Conservation (phyloP, 1,140 invertebrate genomes). For the Drosophila sproati region DNA sequence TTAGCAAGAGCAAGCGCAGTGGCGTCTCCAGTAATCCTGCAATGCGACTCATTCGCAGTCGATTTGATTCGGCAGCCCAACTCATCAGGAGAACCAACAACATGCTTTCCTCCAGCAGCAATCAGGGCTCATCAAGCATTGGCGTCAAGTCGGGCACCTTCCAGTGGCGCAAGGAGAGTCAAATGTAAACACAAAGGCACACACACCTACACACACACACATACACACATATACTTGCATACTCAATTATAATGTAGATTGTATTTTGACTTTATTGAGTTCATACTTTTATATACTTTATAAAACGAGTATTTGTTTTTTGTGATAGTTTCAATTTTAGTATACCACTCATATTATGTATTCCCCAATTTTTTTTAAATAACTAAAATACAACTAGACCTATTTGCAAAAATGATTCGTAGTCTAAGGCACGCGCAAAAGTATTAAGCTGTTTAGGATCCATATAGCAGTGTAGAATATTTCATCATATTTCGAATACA, state of each 20-base stretch:
- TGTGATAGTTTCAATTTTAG: constrained; percentile 83
- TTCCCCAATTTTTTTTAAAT: constrained; percentile 52
- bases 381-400: constrained; percentile 59
- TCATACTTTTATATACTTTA: constrained; percentile 55
- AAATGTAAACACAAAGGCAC: constrained; percentile 69
- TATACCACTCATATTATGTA: constrained; percentile 59
- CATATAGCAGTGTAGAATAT: constrained; percentile 35
- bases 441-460: constrained; percentile 60
- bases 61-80: constrained; percentile 88
- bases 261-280: constrained; percentile 51
- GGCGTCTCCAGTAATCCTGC: constrained; percentile 97
- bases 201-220: not conserved
- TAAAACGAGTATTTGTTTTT: constrained; percentile 73
- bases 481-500: constrained; percentile 26
- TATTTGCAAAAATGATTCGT: constrained; percentile 48
- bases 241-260: constrained; percentile 55
- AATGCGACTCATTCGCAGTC: constrained; percentile 91
- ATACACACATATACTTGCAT: constrained; percentile 44
- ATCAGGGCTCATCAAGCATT: constrained; percentile 84
- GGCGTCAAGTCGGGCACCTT: constrained; percentile 88
- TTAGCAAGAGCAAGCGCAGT: constrained; percentile 90
- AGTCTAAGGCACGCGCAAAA: constrained; percentile 69
- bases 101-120: constrained; percentile 83
- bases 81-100: constrained; percentile 84
- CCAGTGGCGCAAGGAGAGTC: constrained; percentile 89